Base-by-base conservation (phyloP, 2,888 invertebrate species). In the Nemapogon koenigi region DNA sequence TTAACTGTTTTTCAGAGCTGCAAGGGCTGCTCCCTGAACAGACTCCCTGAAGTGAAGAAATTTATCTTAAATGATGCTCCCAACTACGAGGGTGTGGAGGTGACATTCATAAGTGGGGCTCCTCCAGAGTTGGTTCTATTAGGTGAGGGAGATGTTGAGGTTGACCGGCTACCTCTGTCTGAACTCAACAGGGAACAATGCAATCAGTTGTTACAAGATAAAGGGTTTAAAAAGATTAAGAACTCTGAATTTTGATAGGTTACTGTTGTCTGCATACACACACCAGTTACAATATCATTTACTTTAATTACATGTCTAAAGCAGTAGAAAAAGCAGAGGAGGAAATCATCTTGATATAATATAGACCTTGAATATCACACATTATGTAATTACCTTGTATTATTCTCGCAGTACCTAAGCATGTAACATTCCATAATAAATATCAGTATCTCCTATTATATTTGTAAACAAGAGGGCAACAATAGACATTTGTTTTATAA, bases 41-140 rank as follows among this genome's bases (percentile, higher is more conserved):
- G 86, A 39, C 66, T 87, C 27, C 81, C 83, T 1, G 84, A 88
- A 51, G 84, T 88, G 4, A 86, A 84, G 54, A 59, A 70, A 39
- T 89, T 88, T 50, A 81, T 88, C 13, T 83, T 83, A 60, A 79
- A 86, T 38, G 89, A 89, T 52, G 67, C 88, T n/a, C 86, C 86
- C 1, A 62, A 67, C 25, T 88, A 86, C 48, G 73, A 81, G 1
- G 62, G 76, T 26, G 63, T 86, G 22, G 83, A 83, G 45, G 88
- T 87, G 48, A 84, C 83, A 49, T 85, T 84, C 50, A 87, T 88
- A 45, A 78, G 69, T 13, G 88, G 88, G 16, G 87, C 86, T 7
- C 61, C 71, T 3, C 88, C 88, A 16, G 86, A 86, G 52, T 52
- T 88, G 16, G 75, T 88, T 30, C 57, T 88, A 39, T 71, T 85